phyloP scores from a whole-genome alignment of 2,113 vertebrate species.

The Crotalus tigris region DNA sequence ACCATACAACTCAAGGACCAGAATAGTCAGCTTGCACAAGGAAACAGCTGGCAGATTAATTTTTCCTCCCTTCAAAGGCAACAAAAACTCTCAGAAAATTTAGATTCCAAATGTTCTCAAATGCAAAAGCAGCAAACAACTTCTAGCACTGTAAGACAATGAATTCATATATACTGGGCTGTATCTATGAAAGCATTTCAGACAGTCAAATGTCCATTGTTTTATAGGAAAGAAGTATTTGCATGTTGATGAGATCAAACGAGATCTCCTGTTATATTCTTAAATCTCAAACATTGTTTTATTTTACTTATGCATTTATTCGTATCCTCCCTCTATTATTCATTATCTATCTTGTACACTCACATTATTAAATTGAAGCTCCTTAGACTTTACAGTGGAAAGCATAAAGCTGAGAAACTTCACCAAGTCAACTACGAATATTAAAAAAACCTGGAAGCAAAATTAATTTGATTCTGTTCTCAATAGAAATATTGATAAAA shows the following conservation, averaged over 20 bases:
- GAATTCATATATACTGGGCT: not conserved
- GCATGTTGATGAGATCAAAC: not conserved
- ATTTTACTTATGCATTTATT: not conserved
- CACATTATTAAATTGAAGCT: not conserved
- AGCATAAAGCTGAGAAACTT: not conserved
- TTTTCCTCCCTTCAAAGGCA: conserved; percentile 23
- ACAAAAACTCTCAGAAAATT: not conserved
- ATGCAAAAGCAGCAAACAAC: conserved; percentile 20
- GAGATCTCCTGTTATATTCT: not conserved
- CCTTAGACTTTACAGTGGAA: not conserved
- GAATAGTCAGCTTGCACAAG: conserved; percentile 33
- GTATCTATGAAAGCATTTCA: not conserved
- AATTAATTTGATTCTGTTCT: not conserved
- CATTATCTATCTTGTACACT: not conserved
- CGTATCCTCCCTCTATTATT: not conserved
- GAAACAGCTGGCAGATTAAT: conserved; percentile 17
- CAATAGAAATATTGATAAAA: not conserved
- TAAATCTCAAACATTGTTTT: not conserved
- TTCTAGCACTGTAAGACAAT: conserved; percentile 6
- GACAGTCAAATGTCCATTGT: not conserved
- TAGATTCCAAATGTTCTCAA: not conserved
- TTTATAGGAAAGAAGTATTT: not conserved
- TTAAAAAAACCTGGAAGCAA: not conserved
- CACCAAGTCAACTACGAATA: too few relatives aligned
- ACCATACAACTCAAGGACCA: not conserved